Evolutionary conservation across 2,888 invertebrate genomes (phyloP), one percentile per base, ranked within the genome.

Genomic region (Drosophila neutralis): DNA sequence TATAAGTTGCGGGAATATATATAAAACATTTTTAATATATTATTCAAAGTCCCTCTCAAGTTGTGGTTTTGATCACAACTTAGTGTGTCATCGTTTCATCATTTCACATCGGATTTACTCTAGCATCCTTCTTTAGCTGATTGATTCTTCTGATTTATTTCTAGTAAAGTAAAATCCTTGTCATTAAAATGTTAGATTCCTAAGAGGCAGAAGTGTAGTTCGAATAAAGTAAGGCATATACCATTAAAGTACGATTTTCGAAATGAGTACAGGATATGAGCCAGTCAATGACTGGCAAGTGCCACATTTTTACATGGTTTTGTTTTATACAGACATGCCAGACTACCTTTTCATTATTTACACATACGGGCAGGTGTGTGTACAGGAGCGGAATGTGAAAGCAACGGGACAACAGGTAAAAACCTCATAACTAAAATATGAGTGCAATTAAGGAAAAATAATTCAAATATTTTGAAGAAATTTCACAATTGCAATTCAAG

Each of bases 331-430:
- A 21, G 21, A 45, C 45, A 29, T 59, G 49, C n/a, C 56, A 31
- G 38, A 56, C 31, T 38, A 57, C 48, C 31, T 57, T 49, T 54
- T 53, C 58, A 59, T 36, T 56, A 66, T 56, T 65, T 35, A 51
- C 56, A 57, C 51, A 73, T 38, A 54, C 18, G 38, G 27, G 21
- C 27, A n/a, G 52, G 48, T 71, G 31, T 33, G 35, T 35, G 21
- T 27, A 21, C 57, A 58, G 36, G 40, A 52, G 77, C 45, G 73
- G 57, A 57, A 29, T 45, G 21, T 29, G 13, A n/a, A 3, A 13
- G 29, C 45, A 42, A 31, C 18, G 29, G 48, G 36, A 27, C 18
- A 40, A 45, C 54, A 48, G 21, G 15, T n/a, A 7, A 13, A 24
- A 13, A 6, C 0, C 1, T 4, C 7, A 7, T 21, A 21, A 13